Conservation (phyloP, 1,140 invertebrate genomes). For the Patella vulgata region DNA sequence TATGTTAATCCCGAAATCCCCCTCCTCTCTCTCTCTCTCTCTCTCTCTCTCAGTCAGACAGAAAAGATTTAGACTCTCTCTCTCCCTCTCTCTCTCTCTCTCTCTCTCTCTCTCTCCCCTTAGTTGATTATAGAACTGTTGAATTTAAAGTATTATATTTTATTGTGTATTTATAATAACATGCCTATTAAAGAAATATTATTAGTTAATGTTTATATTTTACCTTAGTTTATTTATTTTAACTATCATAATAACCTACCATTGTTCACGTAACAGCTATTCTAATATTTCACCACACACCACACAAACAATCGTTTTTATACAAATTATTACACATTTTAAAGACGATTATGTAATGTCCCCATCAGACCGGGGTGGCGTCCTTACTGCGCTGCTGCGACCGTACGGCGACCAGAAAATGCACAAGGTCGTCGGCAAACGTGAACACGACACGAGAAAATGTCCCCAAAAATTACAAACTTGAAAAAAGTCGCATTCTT, state of each 20-base stretch:
- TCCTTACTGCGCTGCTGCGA: too few relatives aligned
- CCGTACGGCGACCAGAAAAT: too few relatives aligned
- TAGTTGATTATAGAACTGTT: neutral
- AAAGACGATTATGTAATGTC: too few relatives aligned
- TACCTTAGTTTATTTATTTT: neutral
- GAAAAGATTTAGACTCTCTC: neutral
- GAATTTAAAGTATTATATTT: neutral
- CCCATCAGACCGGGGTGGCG: too few relatives aligned
- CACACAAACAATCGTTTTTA: too few relatives aligned
- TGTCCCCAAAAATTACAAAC: too few relatives aligned
- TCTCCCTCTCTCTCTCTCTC: slow-evolving; percentile 10
- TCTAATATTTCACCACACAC: neutral
- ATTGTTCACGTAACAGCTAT: too few relatives aligned
- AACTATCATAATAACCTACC: neutral
- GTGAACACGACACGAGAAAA: too few relatives aligned
- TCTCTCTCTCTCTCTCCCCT: slow-evolving; percentile 1
- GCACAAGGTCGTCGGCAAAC: too few relatives aligned
- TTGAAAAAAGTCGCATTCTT: too few relatives aligned
- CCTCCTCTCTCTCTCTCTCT: neutral
- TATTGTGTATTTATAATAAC: neutral
- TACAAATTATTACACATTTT: too few relatives aligned
- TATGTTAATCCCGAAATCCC: neutral
- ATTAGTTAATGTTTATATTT: neutral
- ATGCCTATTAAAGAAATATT: neutral
- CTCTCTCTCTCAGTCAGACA: neutral